Base-by-base conservation (phyloP, 2,888 invertebrate species). In the Helleia helle region DNA sequence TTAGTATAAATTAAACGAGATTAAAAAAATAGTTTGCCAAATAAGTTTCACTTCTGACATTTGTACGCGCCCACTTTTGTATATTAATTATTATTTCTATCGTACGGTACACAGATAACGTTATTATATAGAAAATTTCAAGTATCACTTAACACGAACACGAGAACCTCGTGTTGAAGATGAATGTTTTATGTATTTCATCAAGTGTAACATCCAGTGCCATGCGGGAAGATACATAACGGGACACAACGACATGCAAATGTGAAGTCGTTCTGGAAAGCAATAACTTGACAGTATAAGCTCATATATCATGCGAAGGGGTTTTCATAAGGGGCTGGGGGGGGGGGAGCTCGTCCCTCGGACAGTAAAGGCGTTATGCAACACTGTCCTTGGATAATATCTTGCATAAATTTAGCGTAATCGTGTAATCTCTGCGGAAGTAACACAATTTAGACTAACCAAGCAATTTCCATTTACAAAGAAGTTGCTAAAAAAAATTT, bases 371-470 rank as follows among this genome's bases (percentile, higher is more conserved):
- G 76, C 77, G 80, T 81, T 80, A 79, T 79, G 75, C 79, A 67
- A 72, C 65, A 65, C 66, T 71, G 71, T 74, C 74, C 73, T 74
- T 65, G 70, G 72, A 75, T 81, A 80, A 83, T 76, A 75, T 76
- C 80, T 81, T 75, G 77, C 79, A 83, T 83, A 79, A 77, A 81
- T 81, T 83, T 68, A 67, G 68, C 70, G 59, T 79, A 76, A 81
- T 76, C 77, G 70, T 63, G 66, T 71, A 69, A 73, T 73, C 65
- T 70, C 68, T 74, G 68, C 67, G 70, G 68, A 66, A 70, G 71
- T 71, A 65, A 71, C 69, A 71, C 74, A 74, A 72, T 71, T 69
- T 73, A 70, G 69, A 68, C 67, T 66, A 69, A 68, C 62, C 68
- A 59, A 58, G 56, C 59, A 48, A 65, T 68, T 68, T 38, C 44